Evolutionary conservation across 2,888 invertebrate genomes (phyloP), one percentile per base, ranked within the genome.

Genomic region (Coecobrya sp.): DNA sequence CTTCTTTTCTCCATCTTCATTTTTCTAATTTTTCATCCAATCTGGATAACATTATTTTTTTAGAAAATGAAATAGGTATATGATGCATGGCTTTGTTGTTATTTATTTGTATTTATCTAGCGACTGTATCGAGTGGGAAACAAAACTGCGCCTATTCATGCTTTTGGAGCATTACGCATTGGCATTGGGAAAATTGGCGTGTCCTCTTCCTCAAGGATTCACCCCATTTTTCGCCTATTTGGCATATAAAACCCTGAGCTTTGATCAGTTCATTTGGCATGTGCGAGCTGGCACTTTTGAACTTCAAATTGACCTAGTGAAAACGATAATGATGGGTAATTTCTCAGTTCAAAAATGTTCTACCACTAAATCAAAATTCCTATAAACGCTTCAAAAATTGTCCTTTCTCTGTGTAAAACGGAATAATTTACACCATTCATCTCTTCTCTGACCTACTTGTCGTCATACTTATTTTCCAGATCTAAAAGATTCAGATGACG

Each of bases 201-300:
- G 97, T 95, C 98, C 98, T 0, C 96, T 98, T 94, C 98, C 98
- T 13, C 97, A 98, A 95, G 98, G 98, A 16, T 98, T 98, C 95
- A 97, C 97, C 22, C 98, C 98, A 4, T 98, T 98, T 96, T 98
- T 98, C 95, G 97, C 98, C 1, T 98, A 98, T 96, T 96, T 98
- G 86, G 98, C 98, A 0, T 98, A 98, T 96, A 96, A 97, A 95
- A 97, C 98, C 30, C 96, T 98, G 93, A 97, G 97, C 42, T 98
- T 97, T 96, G 97, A 97, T 93, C 97, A 97, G 95, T 98, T 98
- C 96, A 96, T 98, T 95, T 98, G 98, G 96, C 98, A 98, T 95
- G 97, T 98, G 89, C 97, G 97, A 95, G 96, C 97, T 95, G 97
- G 98, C 95, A 98, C 98, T 68, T 97, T 98, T 95, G 98, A 98